Base-by-base conservation (phyloP, 2,888 invertebrate species). In the Cataglyphis cursor region DNA sequence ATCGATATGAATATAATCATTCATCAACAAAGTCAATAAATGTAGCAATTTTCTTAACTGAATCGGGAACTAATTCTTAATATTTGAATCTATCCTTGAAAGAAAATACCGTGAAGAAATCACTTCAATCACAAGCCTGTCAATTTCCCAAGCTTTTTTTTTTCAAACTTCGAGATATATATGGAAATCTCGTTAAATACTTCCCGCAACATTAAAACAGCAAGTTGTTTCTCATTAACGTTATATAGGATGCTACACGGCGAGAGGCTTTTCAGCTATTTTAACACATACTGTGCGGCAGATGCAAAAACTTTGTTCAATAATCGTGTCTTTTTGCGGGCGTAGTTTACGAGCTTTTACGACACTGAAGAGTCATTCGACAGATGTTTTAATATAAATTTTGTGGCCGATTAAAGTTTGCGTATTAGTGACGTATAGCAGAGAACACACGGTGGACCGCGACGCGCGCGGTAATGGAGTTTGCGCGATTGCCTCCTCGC, bases 331-430 rank as follows among this genome's bases (percentile, higher is more conserved):
- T 78, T 44, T 44, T 35, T 24, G 35, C 59, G 35, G 31, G 64
- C 12, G 24, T 4, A 41, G 28, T 74, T 81, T 72, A 72, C 74
- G 81, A 75, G 65, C 59, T 44, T 59, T 78, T 35, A 44, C 59
- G 44, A 24, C 44, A 59, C 31, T 44, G 70, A 80, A 59, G 0
- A 21, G 59, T 44, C 68, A 61, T 44, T 70, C 35, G 35, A 70
- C 70, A 70, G 78, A 80, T 80, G 78, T 80, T 80, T 68, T 59
- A 80, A 70, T 80, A 80, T 80, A 80, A 80, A 70, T 80, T 81
- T 81, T 74, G 51, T 54, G 73, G 51, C 51, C 81, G 81, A 81
- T 72, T 81, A 41, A 74, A 74, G 73, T 35, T 51, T 18, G 74
- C 72, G 64, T 28, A 62, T 48, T 48, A 35, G 62, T 64, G 74